phyloP scores from a whole-genome alignment of 2,888 invertebrate species.

The Amphipyra berbera region DNA sequence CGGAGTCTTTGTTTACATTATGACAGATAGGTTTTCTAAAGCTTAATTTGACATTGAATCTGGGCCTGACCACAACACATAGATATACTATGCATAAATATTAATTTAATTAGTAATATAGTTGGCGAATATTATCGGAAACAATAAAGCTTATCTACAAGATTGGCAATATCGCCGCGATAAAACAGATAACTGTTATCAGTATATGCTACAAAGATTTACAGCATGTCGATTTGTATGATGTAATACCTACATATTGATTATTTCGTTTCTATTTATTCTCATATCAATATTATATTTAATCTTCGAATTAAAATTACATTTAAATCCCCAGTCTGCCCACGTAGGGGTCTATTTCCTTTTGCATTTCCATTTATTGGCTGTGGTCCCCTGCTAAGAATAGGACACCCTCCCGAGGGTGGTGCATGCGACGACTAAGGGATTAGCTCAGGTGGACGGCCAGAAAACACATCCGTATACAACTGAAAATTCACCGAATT shows the following conservation, averaged over 20 bases:
- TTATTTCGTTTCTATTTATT: conserved; percentile 26
- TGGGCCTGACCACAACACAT: conserved; percentile 14
- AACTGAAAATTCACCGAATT: conserved; percentile 8
- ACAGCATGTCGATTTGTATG: conserved; percentile 35
- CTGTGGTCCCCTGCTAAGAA: conserved; percentile 14
- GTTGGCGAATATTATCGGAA: conserved; percentile 33
- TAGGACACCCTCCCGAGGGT: conserved; percentile 15
- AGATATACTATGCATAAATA: conserved; percentile 16
- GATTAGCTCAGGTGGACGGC: conserved; percentile 20
- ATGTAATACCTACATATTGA: conserved; percentile 23
- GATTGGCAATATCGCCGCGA: conserved; percentile 54
- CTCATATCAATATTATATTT: background rate
- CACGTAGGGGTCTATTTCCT: conserved; percentile 6
- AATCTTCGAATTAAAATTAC: conserved; percentile 6
- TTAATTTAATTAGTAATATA: conserved; percentile 51
- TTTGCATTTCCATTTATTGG: conserved; percentile 29
- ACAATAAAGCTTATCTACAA: conserved; percentile 52
- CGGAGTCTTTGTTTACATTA: conserved; percentile 34
- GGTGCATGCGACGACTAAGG: conserved; percentile 7
- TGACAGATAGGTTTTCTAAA: conserved; percentile 9
- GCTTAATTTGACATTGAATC: conserved; percentile 21
- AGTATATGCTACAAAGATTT: conserved; percentile 40
- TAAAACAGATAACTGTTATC: conserved; percentile 46
- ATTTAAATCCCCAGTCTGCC: conserved; percentile 8
- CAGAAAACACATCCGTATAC: conserved; percentile 5